Evolutionary conservation across 2,888 invertebrate genomes (phyloP).

Genomic region (Parapristionchus giblindavisi): DNA sequence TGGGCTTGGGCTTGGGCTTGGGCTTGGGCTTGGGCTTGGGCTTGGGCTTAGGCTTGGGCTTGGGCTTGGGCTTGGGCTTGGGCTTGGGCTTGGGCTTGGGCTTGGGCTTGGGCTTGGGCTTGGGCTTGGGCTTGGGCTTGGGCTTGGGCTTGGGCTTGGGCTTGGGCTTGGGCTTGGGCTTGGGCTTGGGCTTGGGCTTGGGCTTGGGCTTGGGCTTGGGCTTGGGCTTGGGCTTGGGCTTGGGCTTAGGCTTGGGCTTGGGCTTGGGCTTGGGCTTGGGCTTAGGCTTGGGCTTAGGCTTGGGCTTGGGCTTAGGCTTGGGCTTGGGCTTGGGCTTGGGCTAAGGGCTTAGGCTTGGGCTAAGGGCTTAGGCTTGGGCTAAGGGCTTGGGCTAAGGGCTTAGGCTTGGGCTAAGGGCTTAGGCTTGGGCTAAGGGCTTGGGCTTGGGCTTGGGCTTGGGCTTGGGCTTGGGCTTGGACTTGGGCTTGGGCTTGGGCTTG

Average conservation of each 20-base stretch:
- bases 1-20: slow-evolving; percentile 38
- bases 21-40: slow-evolving; percentile 34
- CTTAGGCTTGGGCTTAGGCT: slow-evolving; percentile 30
- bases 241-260: slow-evolving; percentile 37
- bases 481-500: slow-evolving; percentile 38
- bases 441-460: no score
- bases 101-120: slow-evolving; percentile 43
- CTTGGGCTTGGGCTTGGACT: slow-evolving; percentile 34
- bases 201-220: slow-evolving; percentile 40
- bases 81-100: slow-evolving; percentile 41
- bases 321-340: no score
- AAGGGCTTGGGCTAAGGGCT: no score
- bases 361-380: no score
- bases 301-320: slow-evolving; percentile 24
- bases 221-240: slow-evolving; percentile 42
- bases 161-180: slow-evolving; percentile 39
- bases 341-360: no score
- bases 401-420: no score
- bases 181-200: slow-evolving; percentile 39
- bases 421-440: no score
- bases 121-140: slow-evolving; percentile 42
- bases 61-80: slow-evolving; percentile 39
- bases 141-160: slow-evolving; percentile 43
- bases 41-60: slow-evolving; percentile 41
- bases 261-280: slow-evolving; percentile 38